Evolutionary conservation across 2,888 invertebrate species (phyloP), one percentile per base, ranked within the genome.

Genomic region (Cataglyphis albicans): DNA sequence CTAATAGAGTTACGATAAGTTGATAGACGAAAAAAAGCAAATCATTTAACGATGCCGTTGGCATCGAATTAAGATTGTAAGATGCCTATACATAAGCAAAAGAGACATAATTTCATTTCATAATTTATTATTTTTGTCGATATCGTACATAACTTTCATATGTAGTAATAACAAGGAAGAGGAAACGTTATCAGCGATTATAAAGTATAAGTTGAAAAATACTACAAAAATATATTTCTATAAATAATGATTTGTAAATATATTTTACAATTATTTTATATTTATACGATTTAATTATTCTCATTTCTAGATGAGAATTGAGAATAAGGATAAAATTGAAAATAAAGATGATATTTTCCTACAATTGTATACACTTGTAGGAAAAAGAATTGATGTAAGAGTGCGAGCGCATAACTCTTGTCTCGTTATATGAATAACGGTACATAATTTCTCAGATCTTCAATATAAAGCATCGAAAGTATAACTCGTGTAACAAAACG

Each of bases 361-460:
- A 72, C 18, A 38, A 57, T 25, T 38, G 15, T 52, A 52, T 18
- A n/a, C n/a, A 21, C 0, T 55, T 5, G 18, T 21, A 44, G 41
- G 0, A 44, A 41, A 59, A n/a, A 61, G 63, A 61, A 21, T 12
- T 3, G n/a, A 63, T 44, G 2, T 9, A 5, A 44, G 29, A 29
- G 29, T 29, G 5, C 64, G 12, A 41, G 15, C 21, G 5, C 57
- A 25, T 76, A 85, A 85, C 55, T 64, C 64, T 81, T 73, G 84
- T 80, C 84, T 83, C 15, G 80, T 85, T 82, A 84, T 70, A 86
- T 72, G 74, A 82, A 67, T 38, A 73, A 41, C 59, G 81, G 59
- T 88, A 81, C 67, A 87, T 90, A 88, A 89, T 89, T 84, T 82
- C 83, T 64, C 81, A 81, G 84, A 84, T 86, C 82, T 86, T 81